A percentile compares a stretch with the other conserved stretches of the same genome.
Conservation (phyloP, 2,113 vertebrate species). For the Aldabrachelys gigantea region DNA sequence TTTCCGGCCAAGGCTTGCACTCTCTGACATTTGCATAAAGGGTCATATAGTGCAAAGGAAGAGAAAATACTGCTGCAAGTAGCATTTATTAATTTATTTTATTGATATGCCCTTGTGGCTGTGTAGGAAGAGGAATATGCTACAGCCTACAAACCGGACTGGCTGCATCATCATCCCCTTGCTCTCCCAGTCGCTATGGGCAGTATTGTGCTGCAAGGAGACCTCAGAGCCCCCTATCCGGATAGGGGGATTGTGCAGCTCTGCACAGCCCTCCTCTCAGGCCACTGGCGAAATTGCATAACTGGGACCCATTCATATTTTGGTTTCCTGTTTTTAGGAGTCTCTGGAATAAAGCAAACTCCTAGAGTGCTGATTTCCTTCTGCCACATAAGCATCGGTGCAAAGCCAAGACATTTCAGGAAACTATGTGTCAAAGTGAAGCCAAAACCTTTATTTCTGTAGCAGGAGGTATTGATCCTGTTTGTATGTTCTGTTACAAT, state of each 20-base stretch:
- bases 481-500: constrained; percentile 47
- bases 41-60: background rate
- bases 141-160: rapidly evolving
- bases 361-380: background rate
- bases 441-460: constrained; percentile 50
- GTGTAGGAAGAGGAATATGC: background rate
- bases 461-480: constrained; percentile 55
- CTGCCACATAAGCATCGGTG: constrained; percentile 10
- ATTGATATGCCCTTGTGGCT: background rate
- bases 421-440: constrained; percentile 49
- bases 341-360: background rate
- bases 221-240: rapidly evolving
- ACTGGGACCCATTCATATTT: background rate
- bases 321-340: background rate
- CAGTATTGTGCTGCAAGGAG: background rate
- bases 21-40: background rate
- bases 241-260: background rate
- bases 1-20: background rate
- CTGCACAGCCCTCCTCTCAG: background rate
- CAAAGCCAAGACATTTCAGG: background rate
- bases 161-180: background rate
- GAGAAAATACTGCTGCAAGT: background rate
- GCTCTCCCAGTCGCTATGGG: background rate
- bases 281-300: background rate
- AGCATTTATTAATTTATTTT: background rate